A percentile compares a stretch with the other conserved stretches of the same genome.
Conservation (phyloP, 2,888 invertebrate species). For the Pimpla rufipes region DNA sequence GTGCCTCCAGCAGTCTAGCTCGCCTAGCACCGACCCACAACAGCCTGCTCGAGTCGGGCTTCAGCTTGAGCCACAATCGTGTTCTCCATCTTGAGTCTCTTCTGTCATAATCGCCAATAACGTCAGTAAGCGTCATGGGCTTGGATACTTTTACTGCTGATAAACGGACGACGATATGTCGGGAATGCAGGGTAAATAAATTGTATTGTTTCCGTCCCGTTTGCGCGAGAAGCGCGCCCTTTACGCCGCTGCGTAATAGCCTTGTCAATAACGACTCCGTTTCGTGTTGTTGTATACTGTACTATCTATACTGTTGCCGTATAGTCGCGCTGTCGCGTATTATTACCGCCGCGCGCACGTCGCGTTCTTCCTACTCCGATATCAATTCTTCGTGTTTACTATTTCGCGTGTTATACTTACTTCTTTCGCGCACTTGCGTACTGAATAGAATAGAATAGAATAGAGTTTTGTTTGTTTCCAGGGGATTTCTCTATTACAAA, state of each 20-base stretch:
- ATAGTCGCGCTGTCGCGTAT: background rate
- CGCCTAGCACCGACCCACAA: background rate
- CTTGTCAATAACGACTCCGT: background rate
- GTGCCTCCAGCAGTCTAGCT: too few relatives aligned
- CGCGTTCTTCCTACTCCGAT: too few relatives aligned
- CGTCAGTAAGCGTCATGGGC: slow-evolving; percentile 69
- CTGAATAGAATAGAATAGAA: too few relatives aligned
- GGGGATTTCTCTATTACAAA: too few relatives aligned
- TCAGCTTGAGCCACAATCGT: slow-evolving; percentile 1
- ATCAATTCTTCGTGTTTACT: too few relatives aligned
- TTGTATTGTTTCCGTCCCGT: background rate
- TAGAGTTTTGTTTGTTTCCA: too few relatives aligned
- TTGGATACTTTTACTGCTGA: slow-evolving; percentile 42
- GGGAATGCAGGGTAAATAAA: slow-evolving; percentile 72
- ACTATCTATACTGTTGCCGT: background rate
- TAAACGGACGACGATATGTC: slow-evolving; percentile 69
- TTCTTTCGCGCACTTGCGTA: too few relatives aligned
- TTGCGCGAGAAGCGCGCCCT: background rate
- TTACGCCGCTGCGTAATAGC: background rate
- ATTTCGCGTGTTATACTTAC: too few relatives aligned
- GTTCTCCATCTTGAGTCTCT: slow-evolving; percentile 20
- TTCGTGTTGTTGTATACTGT: slow-evolving; percentile 17
- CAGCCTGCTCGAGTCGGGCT: background rate
- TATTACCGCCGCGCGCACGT: background rate
- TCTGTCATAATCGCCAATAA: slow-evolving; percentile 48